These are phyloP conservation scores for Nycticorax nycticorax DNA, from an alignment of 2,113 vertebrate species.

Conservation along the genomic window DNA sequence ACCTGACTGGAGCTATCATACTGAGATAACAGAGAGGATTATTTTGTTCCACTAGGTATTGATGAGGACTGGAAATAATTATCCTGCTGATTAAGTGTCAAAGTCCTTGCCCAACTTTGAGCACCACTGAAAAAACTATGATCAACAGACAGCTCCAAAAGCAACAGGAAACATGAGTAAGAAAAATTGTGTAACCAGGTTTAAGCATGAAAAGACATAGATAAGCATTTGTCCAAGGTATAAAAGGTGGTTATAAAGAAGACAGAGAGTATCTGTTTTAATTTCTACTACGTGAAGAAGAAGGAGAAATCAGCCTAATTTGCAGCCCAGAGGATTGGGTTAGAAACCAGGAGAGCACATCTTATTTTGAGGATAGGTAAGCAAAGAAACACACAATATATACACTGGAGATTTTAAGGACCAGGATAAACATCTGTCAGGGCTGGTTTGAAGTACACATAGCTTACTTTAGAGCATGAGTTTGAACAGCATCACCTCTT, in stretches of 20 bases:
- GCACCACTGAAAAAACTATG: background rate
- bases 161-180: background rate
- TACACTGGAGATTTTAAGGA: background rate
- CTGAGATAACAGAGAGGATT: background rate
- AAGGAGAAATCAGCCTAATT: background rate
- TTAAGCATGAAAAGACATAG: background rate
- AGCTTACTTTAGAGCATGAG: background rate
- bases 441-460: background rate
- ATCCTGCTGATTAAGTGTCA: background rate
- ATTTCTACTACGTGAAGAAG: background rate
- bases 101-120: background rate
- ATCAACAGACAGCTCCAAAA: background rate
- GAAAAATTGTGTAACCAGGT: background rate
- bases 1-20: background rate
- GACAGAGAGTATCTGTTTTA: background rate
- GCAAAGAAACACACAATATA: background rate
- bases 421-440: background rate
- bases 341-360: background rate
- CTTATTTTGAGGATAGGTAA: background rate
- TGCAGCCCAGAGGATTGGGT: background rate
- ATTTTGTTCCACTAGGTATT: background rate
- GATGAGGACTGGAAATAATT: background rate
- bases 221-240: background rate
- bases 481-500: background rate
- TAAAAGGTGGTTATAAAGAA: background rate